A percentile compares a stretch with the other conserved stretches of the same genome.
phyloP scores from a whole-genome alignment of 2,888 invertebrate genomes.

The Chymomyza fuscimana region DNA sequence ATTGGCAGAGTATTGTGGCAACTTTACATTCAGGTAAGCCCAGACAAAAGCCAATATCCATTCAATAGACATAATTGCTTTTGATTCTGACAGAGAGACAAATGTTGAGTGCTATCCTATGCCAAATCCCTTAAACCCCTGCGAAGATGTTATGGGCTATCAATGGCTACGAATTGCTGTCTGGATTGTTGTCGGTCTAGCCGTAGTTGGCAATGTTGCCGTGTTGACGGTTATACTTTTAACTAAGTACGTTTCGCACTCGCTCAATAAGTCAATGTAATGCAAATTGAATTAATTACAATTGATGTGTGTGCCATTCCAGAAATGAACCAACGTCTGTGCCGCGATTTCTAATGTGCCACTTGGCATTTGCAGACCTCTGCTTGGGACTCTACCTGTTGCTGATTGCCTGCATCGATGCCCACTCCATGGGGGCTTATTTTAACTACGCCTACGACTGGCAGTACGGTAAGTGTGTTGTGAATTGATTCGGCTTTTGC shows the following conservation, averaged over 20 bases:
- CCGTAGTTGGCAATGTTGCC: slow-evolving; percentile 90
- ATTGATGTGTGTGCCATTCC: slow-evolving; percentile 11
- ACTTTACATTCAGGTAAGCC: slow-evolving; percentile 80
- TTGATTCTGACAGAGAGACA: slow-evolving; percentile 74
- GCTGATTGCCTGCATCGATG: slow-evolving; percentile 90
- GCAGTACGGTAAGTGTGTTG: slow-evolving; percentile 86
- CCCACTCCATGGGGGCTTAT: slow-evolving; percentile 90
- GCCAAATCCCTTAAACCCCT: slow-evolving; percentile 91
- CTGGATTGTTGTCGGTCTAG: slow-evolving; percentile 91
- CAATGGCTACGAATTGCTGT: slow-evolving; percentile 88
- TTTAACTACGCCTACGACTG: slow-evolving; percentile 95
- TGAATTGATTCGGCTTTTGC: slow-evolving; percentile 3
- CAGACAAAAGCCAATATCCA: not conserved
- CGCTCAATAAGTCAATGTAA: not conserved
- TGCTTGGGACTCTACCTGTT: slow-evolving; percentile 92
- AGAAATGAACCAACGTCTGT: slow-evolving; percentile 82
- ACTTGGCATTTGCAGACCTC: slow-evolving; percentile 93
- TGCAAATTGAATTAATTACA: not conserved
- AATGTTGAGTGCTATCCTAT: slow-evolving; percentile 85
- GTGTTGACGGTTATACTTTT: slow-evolving; percentile 89
- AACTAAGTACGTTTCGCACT: slow-evolving; percentile 77
- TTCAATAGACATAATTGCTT: not conserved
- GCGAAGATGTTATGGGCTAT: slow-evolving; percentile 94
- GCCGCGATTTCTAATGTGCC: slow-evolving; percentile 88
- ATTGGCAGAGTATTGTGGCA: slow-evolving; percentile 81